Base-by-base conservation (phyloP, 2,113 vertebrate species). In the Lonchura striata region DNA sequence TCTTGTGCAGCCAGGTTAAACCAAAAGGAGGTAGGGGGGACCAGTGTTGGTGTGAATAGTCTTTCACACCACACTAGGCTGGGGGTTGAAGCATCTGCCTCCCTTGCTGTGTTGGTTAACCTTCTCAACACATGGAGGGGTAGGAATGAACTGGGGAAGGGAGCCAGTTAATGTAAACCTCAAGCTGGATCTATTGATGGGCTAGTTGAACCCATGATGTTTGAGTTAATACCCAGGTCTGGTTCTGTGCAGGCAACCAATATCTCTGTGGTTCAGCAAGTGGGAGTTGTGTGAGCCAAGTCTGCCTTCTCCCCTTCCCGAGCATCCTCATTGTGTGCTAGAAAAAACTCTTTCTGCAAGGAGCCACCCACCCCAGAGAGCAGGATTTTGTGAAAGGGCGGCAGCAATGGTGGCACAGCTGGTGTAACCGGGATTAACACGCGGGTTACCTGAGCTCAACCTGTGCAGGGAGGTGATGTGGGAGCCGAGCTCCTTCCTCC, bases 241-340 rank as follows among this genome's bases (percentile, higher is more conserved):
- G 23, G 13, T 46, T 80, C 13, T 61, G 10, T 33, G 53, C n/a
- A 57, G 28, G 46, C 10, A 64, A 25, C 8, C 54, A 69, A 8
- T 10, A 14, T 10, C 15, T 68, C 63, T 72, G 7, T 20, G 10
- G 13, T 20, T 69, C 50, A 83, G 37, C 11, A 72, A 19, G 7
- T 8, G n/a, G 9, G 13, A 31, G 21, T 41, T 42, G 10, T 37
- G 16, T 18, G 20, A 61, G n/a, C 28, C 7, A 46, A 20, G 21
- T 18, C 13, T 15, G 9, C 44, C 19, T 35, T 52, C n/a, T 49
- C 28, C 19, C 42, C 27, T 64, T 60, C 59, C 47, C 0, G 0
- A 65, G 25, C 15, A n/a, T 4, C 53, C 18, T 53, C 41, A 9
- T 7, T 1, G 10, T 16, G 39, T 17, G 19, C 39, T 30, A 64